Base-by-base conservation (phyloP, 2,797 vertebrate genomes). In the Melanogrammus aeglefinus region DNA sequence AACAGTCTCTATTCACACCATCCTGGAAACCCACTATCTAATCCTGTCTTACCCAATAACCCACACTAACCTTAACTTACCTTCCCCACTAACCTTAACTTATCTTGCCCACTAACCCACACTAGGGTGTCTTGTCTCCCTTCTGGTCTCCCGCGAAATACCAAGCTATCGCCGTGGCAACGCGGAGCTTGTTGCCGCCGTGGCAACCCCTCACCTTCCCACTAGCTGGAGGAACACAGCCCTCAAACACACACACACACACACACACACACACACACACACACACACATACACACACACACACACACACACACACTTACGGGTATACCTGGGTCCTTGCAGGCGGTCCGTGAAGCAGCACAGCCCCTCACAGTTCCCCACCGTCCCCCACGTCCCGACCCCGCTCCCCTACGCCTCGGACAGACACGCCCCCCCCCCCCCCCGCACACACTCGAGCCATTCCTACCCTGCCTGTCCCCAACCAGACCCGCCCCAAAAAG, bases 331-430 rank as follows among this genome's bases (percentile, higher is more conserved):
- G 81, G 75, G 24, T 88, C 85, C 83, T 82, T 79, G 80, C 76
- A 83, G 84, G 84, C 76, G 14, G 81, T 66, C 79, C 31, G 71
- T 83, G 79, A 87, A 85, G 84, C 33, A 76, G 81, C 81, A 84
- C 81, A 79, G 51, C 74, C 57, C 3, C 41, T 13, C 41, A 44
- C 41, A 44, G 12, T 47, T 63, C 2, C 57, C 57, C 82, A 44
- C 76, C 35, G 33, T 85, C 80, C 83, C 81, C 82, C 81, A 76
- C 82, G 84, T 72, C 78, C 74, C 83, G 76, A 76, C 84, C 16
- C 24, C 38, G 38, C 12, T 76, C 75, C 76, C 71, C 0, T 21
- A 75, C 75, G 36, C 72, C 78, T 78, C 78, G 74, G n/a, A 80
- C 51, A 75, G 85, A 82, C 66, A 83, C 84, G 83, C 79, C 81